Percentiles rank a stretch among this genome's conserved stretches.
phyloP scores from a whole-genome alignment of 2,888 invertebrate species.

The Sinelater perroti region DNA sequence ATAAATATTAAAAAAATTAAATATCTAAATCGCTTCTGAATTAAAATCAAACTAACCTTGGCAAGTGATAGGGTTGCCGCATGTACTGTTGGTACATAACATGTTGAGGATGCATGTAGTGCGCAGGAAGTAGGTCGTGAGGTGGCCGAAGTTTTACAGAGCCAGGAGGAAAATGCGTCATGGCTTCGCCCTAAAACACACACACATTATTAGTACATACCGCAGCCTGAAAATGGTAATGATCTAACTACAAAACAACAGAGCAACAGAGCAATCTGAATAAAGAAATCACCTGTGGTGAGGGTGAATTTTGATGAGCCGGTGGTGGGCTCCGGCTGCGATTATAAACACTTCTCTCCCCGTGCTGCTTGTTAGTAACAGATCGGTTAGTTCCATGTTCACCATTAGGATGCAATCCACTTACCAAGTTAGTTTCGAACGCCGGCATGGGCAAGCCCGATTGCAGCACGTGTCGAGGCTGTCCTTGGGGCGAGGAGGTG shows the following conservation, averaged over 20 bases:
- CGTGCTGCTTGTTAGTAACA: slow-evolving; percentile 66
- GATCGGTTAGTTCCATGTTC: slow-evolving; percentile 21
- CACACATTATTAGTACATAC: slow-evolving; percentile 12
- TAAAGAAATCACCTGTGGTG: slow-evolving; percentile 71
- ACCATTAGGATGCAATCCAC: slow-evolving; percentile 49
- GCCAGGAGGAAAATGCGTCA: slow-evolving; percentile 63
- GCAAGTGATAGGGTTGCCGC: slow-evolving; percentile 58
- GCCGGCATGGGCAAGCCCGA: slow-evolving; percentile 68
- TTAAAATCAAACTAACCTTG: slow-evolving; percentile 50
- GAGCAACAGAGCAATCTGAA: not conserved
- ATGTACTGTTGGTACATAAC: slow-evolving; percentile 67
- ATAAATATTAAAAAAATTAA: not conserved
- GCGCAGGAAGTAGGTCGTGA: slow-evolving; percentile 61
- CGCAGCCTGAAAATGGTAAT: not conserved
- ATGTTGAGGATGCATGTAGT: slow-evolving; percentile 65
- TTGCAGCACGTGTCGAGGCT: slow-evolving; percentile 65
- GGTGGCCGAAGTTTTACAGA: slow-evolving; percentile 54
- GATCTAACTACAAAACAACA: too few species aligned
- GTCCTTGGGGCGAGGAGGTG: slow-evolving; percentile 60
- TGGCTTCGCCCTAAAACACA: slow-evolving; percentile 65
- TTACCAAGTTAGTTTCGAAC: slow-evolving; percentile 77
- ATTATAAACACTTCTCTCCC: slow-evolving; percentile 57
- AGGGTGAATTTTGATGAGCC: slow-evolving; percentile 83
- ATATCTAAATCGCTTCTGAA: not conserved
- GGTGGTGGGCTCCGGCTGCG: slow-evolving; percentile 80